Percentiles rank a stretch among this genome's conserved stretches.
Conservation (phyloP, 2,113 vertebrate species). For the Galemys pyrenaicus region DNA sequence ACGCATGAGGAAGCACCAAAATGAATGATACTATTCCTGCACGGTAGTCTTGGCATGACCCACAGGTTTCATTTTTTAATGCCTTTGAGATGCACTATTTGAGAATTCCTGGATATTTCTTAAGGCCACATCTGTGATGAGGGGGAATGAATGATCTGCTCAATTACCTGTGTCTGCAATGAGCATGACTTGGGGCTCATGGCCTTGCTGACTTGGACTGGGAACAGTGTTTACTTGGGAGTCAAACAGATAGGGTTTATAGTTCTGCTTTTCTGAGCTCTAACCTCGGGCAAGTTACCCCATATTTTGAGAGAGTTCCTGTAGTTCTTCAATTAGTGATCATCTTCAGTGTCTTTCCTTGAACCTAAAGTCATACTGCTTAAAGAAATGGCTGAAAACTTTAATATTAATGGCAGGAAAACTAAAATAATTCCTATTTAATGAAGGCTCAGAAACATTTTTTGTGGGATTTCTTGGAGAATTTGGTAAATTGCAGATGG, state of each 20-base stretch:
- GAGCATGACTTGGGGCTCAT: neutral
- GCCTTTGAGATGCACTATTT: neutral
- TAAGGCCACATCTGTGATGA: slow-evolving; percentile 1
- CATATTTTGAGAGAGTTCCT: neutral
- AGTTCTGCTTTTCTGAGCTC: neutral
- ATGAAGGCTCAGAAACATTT: neutral
- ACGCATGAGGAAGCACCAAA: neutral
- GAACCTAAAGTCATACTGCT: neutral
- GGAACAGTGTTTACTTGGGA: neutral
- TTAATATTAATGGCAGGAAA: neutral
- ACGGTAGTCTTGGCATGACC: neutral
- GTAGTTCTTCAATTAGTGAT: neutral
- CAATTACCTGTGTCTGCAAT: neutral
- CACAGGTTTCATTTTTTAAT: neutral
- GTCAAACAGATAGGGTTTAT: neutral
- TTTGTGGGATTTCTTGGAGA: neutral
- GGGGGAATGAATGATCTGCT: neutral
- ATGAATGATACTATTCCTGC: neutral
- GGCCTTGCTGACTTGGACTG: neutral
- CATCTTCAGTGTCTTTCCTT: neutral
- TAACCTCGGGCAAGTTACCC: neutral
- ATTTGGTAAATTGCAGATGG: neutral
- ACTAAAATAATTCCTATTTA: neutral
- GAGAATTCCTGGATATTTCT: neutral
- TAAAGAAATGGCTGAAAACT: neutral